Evolutionary conservation across 1,140 invertebrate genomes (phyloP).

Genomic region (Drosophila oshimai): DNA sequence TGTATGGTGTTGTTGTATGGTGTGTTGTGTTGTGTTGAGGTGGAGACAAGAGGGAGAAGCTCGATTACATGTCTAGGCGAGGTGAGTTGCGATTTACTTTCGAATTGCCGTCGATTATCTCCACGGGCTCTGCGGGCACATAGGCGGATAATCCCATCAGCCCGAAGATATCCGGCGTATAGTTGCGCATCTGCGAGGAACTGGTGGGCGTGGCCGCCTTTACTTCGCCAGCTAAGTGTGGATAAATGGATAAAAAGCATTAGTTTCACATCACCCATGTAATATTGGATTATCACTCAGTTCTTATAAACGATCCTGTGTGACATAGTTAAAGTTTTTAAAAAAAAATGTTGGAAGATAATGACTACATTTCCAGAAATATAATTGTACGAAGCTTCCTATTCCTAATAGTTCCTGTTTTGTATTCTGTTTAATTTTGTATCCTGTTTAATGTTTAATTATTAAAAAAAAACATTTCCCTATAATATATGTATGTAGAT

Average conservation of each 20-base stretch:
- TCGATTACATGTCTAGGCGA: constrained; percentile 49
- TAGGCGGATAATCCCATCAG: constrained; percentile 83
- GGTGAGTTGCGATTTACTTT: constrained; percentile 82
- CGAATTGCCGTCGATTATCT: constrained; percentile 84
- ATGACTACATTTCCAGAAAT: no score
- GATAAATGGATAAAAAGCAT: background rate
- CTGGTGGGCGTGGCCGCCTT: constrained; percentile 78
- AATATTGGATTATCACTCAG: no score
- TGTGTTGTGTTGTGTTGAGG: constrained; percentile 18
- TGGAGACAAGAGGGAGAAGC: constrained; percentile 30
- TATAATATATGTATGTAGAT: no score
- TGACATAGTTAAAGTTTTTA: no score
- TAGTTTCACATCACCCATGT: no score
- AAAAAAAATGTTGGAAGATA: no score
- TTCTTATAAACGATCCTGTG: no score
- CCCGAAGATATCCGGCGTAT: constrained; percentile 82
- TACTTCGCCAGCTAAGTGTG: constrained; percentile 53
- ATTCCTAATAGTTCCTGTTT: no score
- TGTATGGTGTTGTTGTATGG: constrained; percentile 1
- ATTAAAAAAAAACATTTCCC: background rate
- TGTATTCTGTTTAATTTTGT: no score
- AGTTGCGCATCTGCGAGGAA: constrained; percentile 73
- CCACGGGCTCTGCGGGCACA: constrained; percentile 82
- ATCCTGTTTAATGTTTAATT: background rate
- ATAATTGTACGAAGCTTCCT: no score